These are phyloP conservation scores for Corella eumyota DNA, from an alignment of 23 tunicate genomes.

Conservation along the genomic window DNA sequence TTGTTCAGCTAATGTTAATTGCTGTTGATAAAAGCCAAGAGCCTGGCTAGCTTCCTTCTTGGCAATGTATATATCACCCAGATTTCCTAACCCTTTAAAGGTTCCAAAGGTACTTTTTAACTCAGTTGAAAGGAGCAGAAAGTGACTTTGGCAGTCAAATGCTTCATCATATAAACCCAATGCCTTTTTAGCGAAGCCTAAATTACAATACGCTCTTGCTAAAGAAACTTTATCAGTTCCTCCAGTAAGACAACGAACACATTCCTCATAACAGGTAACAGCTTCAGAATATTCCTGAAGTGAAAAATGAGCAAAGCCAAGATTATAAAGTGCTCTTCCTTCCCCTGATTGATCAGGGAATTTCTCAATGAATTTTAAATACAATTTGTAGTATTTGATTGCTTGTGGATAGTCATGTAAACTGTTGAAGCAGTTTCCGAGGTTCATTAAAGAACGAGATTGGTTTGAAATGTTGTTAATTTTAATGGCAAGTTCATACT, in stretches of 20 bases:
- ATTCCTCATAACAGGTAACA: constrained; percentile 26
- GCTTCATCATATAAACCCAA: constrained; percentile 31
- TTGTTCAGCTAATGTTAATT: constrained; percentile 26
- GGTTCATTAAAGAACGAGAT: constrained; percentile 56
- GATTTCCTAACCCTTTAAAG: constrained; percentile 67
- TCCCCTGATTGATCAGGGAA: constrained; percentile 20
- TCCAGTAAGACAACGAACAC: constrained; percentile 32
- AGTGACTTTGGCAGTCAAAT: constrained; percentile 45
- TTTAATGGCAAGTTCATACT: constrained; percentile 35
- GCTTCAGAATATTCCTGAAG: constrained; percentile 34
- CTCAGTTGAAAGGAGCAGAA: constrained; percentile 38
- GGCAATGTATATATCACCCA: constrained; percentile 48
- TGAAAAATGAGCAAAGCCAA: constrained; percentile 64
- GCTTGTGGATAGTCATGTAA: constrained; percentile 21
- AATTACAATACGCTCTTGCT: constrained; percentile 82
- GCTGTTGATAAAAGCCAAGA: constrained; percentile 39
- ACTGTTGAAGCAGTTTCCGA: constrained; percentile 67
- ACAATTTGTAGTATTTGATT: constrained; percentile 35
- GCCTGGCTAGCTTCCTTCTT: constrained; percentile 35
- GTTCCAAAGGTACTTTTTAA: constrained; percentile 46
- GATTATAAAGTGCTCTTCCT: constrained; percentile 76
- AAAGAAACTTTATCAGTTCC: constrained; percentile 32
- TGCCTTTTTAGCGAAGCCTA: constrained; percentile 53
- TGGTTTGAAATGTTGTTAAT: constrained; percentile 32
- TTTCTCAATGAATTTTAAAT: constrained; percentile 10